These are phyloP conservation scores for Paramormyrops hopkinsi DNA, from an alignment of 2,797 vertebrate species.

Conservation along the genomic window DNA sequence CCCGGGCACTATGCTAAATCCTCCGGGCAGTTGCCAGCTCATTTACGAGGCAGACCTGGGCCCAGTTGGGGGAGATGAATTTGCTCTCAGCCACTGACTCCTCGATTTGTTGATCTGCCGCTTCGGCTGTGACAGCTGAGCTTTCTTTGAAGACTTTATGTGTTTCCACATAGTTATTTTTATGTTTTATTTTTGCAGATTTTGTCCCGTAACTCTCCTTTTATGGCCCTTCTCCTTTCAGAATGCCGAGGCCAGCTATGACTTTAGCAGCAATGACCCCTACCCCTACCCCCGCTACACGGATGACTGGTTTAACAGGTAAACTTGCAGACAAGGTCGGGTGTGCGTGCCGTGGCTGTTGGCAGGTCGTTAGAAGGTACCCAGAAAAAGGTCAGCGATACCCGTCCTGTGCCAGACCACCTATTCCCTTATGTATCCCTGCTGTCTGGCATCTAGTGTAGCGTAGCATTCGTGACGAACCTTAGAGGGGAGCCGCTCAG, in stretches of 20 bases:
- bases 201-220: background rate
- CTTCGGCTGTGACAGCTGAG: constrained; percentile 11
- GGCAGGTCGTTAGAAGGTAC: background rate
- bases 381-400: background rate
- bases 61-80: background rate
- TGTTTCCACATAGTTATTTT: constrained; percentile 28
- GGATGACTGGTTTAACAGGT: constrained; percentile 99
- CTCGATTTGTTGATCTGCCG: background rate
- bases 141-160: background rate
- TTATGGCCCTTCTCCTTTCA: constrained; percentile 58
- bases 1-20: constrained; percentile 40
- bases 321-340: constrained; percentile 39
- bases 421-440: constrained; percentile 10
- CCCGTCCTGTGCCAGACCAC: background rate
- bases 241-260: constrained; percentile 96
- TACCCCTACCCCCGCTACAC: constrained; percentile 96
- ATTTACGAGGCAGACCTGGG: constrained; percentile 9
- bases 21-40: constrained; percentile 20
- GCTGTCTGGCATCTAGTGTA: background rate
- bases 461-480: background rate
- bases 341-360: background rate
- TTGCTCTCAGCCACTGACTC: background rate
- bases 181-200: background rate
- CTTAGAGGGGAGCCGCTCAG: background rate
- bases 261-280: constrained; percentile 98